Percentiles rank a stretch among this genome's conserved stretches.
Conservation (phyloP, 2,113 vertebrate species). For the Myxocyprinus asiaticus region DNA sequence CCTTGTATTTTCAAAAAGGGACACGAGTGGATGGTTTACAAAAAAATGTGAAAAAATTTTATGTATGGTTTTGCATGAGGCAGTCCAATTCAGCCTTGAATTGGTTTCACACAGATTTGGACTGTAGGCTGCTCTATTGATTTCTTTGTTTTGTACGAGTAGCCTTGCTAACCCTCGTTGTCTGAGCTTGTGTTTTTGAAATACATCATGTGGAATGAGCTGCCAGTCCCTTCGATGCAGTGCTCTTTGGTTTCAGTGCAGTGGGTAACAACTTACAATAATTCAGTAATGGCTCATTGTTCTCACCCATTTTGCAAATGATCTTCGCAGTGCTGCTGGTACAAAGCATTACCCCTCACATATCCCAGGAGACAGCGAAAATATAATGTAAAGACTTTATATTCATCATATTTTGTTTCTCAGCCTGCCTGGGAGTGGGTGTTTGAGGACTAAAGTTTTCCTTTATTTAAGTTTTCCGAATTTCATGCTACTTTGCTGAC, state of each 20-base stretch:
- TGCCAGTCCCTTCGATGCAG: not conserved
- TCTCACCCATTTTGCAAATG: not conserved
- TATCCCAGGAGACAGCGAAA: not conserved
- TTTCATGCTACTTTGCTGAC: not conserved
- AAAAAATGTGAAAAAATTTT: not conserved
- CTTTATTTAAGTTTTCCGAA: not conserved
- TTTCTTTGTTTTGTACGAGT: not conserved
- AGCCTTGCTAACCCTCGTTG: not conserved
- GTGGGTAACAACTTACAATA: not conserved
- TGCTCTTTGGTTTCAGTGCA: not conserved
- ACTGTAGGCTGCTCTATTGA: slow-evolving; percentile 26
- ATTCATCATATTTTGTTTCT: slow-evolving; percentile 3
- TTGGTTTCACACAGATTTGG: not conserved
- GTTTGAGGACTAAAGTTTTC: not conserved
- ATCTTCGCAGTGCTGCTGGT: slow-evolving; percentile 9
- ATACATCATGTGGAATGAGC: slow-evolving; percentile 3
- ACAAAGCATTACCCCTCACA: not conserved
- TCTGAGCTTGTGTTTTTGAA: not conserved
- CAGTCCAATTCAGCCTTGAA: not conserved
- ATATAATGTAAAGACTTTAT: not conserved
- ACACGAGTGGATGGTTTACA: not conserved
- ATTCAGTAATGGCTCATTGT: slow-evolving; percentile 28
- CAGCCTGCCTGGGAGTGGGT: not conserved
- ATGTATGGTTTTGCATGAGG: too few species aligned
- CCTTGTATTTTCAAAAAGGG: not conserved